phyloP scores from a whole-genome alignment of 1,140 invertebrate species.

The Lordiphosa stackelbergi region DNA sequence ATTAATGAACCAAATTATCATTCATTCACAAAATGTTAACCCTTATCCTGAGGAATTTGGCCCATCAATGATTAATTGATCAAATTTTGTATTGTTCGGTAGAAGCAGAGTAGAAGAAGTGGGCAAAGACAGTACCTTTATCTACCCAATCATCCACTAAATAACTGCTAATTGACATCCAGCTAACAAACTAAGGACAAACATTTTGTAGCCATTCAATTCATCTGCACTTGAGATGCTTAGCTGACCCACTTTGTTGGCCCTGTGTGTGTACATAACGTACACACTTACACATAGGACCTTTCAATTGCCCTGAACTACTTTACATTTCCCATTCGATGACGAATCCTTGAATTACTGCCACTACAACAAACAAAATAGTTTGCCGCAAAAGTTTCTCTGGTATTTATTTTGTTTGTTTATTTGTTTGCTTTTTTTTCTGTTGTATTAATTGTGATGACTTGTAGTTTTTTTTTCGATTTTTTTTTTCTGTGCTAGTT shows the following conservation, averaged over 20 bases:
- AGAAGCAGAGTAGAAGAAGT: too few species aligned
- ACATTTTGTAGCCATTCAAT: conserved; percentile 3
- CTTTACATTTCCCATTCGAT: conserved; percentile 29
- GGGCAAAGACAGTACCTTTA: too few species aligned
- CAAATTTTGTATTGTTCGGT: too few species aligned
- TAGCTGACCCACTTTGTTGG: conserved; percentile 30
- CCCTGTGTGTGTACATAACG: conserved; percentile 2
- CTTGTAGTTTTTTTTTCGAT: conserved; percentile 40
- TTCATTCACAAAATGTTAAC: too few species aligned
- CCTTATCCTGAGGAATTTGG: too few species aligned
- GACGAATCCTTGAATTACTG: conserved; percentile 47
- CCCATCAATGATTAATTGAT: too few species aligned
- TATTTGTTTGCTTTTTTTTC: conserved; percentile 4
- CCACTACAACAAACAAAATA: conserved; percentile 41
- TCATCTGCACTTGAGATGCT: conserved; percentile 17
- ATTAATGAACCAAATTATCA: too few species aligned
- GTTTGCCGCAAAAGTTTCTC: conserved; percentile 49
- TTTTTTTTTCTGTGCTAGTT: conserved; percentile 35
- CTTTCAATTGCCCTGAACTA: conserved; percentile 37
- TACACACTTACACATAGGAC: conserved; percentile 2
- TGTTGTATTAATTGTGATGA: conserved; percentile 55
- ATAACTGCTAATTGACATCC: too few species aligned
- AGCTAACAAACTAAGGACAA: background rate
- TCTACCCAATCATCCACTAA: too few species aligned
- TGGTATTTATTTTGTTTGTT: conserved; percentile 20